Percentiles rank a stretch among this genome's conserved stretches.
Conservation (phyloP, 1,140 invertebrate genomes). For the Lerema accius region DNA sequence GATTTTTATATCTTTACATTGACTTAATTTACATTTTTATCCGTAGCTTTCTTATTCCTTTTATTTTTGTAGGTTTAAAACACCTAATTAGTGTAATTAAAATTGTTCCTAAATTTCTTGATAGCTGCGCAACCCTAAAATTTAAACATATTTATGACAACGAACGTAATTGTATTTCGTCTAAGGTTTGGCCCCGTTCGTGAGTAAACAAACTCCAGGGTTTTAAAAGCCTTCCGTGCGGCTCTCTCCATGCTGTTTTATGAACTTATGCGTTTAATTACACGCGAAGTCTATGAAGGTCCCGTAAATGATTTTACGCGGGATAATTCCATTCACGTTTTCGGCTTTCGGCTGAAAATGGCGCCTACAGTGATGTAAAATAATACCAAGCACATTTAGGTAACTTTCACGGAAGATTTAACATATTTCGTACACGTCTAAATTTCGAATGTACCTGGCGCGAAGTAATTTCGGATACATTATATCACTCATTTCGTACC, state of each 20-base stretch:
- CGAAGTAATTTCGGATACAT: slow-evolving; percentile 19
- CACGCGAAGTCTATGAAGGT: slow-evolving; percentile 28
- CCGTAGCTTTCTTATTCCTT: too few species aligned
- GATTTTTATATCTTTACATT: too few species aligned
- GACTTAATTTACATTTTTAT: too few species aligned
- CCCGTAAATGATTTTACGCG: slow-evolving; percentile 34
- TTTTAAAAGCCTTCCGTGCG: slow-evolving; percentile 32
- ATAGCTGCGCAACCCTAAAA: too few species aligned
- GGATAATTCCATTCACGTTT: slow-evolving; percentile 33
- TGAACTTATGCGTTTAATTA: slow-evolving; percentile 35
- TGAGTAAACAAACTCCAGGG: slow-evolving; percentile 26
- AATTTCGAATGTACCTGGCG: background rate
- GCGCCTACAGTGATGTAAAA: slow-evolving; percentile 16
- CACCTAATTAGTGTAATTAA: too few species aligned
- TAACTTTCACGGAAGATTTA: slow-evolving; percentile 20
- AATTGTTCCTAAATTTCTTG: too few species aligned
- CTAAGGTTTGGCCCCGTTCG: slow-evolving; percentile 1
- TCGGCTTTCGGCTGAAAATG: slow-evolving; percentile 26
- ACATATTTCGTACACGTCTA: slow-evolving; percentile 8
- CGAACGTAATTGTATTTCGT: too few species aligned
- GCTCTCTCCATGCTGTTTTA: slow-evolving; percentile 26
- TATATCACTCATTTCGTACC: slow-evolving; percentile 1
- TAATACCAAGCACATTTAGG: slow-evolving; percentile 21
- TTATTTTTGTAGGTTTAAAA: too few species aligned
- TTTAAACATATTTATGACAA: too few species aligned